These are phyloP conservation scores for Drosophila aldrichi DNA, from an alignment of 2,888 invertebrate species.

Conservation along the genomic window DNA sequence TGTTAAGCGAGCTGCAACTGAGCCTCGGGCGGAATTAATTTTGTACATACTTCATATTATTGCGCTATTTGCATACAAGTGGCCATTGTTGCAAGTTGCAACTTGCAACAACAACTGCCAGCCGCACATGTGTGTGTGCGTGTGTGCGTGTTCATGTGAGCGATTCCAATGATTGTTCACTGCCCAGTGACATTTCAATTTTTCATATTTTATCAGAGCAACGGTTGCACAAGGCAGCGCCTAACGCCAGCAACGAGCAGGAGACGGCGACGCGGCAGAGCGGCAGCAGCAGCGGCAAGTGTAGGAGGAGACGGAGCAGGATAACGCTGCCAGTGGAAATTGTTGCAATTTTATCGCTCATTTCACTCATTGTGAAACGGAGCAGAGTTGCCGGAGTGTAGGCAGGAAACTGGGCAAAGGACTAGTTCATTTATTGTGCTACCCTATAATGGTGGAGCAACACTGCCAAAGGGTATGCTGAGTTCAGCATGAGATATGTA, in stretches of 20 bases:
- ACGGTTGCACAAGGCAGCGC: constrained; percentile 23
- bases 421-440: constrained; percentile 39
- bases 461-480: not conserved
- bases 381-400: constrained; percentile 13
- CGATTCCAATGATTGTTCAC: constrained; percentile 58
- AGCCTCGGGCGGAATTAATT: constrained; percentile 71
- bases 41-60: constrained; percentile 80
- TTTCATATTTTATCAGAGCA: constrained; percentile 72
- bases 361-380: constrained; percentile 67
- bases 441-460: constrained; percentile 3
- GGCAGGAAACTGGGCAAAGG: constrained; percentile 20
- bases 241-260: constrained; percentile 28
- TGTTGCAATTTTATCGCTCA: constrained; percentile 81
- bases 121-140: constrained; percentile 3
- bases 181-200: constrained; percentile 71
- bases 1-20: constrained; percentile 72
- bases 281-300: not conserved
- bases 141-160: constrained; percentile 15
- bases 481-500: not conserved
- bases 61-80: constrained; percentile 74
- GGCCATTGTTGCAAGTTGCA: constrained; percentile 64
- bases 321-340: constrained; percentile 60
- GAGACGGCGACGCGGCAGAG: not conserved
- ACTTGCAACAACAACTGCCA: constrained; percentile 39
- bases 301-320: not conserved